These are phyloP conservation scores for Stichodactyla mertensii DNA, from an alignment of 64 coral and sea anemone species.

Conservation along the genomic window DNA sequence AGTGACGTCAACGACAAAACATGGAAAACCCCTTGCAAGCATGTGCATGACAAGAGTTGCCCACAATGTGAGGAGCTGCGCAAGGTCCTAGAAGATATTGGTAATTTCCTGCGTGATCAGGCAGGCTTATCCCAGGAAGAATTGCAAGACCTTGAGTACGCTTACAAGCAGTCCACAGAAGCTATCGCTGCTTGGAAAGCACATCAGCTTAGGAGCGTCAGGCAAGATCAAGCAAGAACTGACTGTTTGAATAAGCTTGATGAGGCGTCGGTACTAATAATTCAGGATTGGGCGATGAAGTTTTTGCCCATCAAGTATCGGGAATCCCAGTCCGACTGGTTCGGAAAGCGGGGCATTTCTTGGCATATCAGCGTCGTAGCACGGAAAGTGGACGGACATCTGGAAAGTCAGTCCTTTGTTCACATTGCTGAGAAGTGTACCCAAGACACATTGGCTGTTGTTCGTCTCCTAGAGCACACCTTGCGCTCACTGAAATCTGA, in stretches of 20 bases:
- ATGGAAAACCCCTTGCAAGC: slow-evolving; percentile 18
- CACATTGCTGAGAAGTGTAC: slow-evolving; percentile 8
- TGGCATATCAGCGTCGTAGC: slow-evolving; percentile 14
- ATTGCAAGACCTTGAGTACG: not conserved
- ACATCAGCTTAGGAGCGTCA: slow-evolving; percentile 33
- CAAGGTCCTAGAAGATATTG: not conserved
- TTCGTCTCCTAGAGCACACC: slow-evolving; percentile 16
- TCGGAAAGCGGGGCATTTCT: not conserved
- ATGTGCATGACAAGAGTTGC: slow-evolving; percentile 26
- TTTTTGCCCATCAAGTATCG: not conserved
- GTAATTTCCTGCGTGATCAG: not conserved
- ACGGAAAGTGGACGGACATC: not conserved
- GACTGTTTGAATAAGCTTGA: slow-evolving; percentile 1
- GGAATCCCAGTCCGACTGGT: not conserved
- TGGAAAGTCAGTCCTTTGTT: slow-evolving; percentile 17
- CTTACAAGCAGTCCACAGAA: not conserved
- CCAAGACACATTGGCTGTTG: slow-evolving; percentile 28
- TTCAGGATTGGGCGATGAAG: slow-evolving; percentile 34
- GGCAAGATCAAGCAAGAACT: slow-evolving; percentile 25
- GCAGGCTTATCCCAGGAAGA: not conserved
- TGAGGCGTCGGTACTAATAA: not conserved
- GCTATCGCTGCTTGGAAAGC: slow-evolving; percentile 18
- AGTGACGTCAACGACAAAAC: not conserved
- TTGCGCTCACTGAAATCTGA: not conserved
- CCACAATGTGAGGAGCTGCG: slow-evolving; percentile 2